Evolutionary conservation across 2,797 vertebrate species (phyloP).

Genomic region (Darevskia mixta): DNA sequence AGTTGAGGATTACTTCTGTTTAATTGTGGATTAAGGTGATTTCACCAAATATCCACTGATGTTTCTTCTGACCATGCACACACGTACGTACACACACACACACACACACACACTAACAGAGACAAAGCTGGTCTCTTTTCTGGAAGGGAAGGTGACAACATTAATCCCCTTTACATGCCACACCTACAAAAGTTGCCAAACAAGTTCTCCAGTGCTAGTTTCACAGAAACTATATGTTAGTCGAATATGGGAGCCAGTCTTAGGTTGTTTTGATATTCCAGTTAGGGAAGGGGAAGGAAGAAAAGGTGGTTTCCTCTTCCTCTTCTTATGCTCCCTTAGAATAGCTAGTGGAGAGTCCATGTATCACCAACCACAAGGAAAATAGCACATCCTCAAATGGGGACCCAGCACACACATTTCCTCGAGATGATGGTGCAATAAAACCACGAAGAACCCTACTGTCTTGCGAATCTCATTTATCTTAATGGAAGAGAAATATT

Average conservation of each 20-base stretch:
- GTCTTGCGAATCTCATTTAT: slow-evolving; percentile 26
- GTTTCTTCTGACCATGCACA: too few relatives aligned
- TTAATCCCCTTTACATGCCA: slow-evolving; percentile 28
- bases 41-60: not conserved
- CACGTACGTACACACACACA: not conserved
- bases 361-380: not conserved
- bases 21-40: not conserved
- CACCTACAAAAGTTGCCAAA: slow-evolving; percentile 23
- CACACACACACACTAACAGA: not conserved
- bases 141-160: not conserved
- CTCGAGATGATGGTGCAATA: not conserved
- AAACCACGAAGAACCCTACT: not conserved
- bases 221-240: slow-evolving; percentile 10
- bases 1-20: not conserved
- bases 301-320: not conserved
- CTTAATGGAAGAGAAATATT: slow-evolving; percentile 31
- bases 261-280: not conserved
- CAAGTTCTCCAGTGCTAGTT: slow-evolving; percentile 33
- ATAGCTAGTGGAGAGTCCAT: not conserved
- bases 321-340: not conserved
- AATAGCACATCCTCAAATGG: not conserved
- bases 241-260: not conserved
- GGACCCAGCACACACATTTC: not conserved
- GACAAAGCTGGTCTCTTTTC: not conserved
- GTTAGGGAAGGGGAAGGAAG: not conserved